Percentiles rank a stretch among this genome's conserved stretches.
These are phyloP conservation scores for Shinisaurus crocodilurus DNA, from an alignment of 2,113 vertebrate genomes.

Conservation along the genomic window DNA sequence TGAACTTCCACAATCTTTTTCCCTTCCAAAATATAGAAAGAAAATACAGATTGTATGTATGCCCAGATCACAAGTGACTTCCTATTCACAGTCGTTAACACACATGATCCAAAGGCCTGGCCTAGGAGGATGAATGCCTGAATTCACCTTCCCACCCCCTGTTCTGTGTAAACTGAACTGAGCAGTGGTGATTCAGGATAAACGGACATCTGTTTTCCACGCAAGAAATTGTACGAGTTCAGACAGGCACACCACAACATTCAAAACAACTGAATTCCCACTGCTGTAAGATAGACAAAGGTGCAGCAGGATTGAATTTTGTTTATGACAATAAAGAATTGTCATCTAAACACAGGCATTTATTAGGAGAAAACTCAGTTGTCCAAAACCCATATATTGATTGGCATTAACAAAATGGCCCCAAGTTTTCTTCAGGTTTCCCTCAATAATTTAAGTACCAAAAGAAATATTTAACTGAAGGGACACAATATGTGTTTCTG, in stretches of 20 bases:
- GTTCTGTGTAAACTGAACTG: not conserved
- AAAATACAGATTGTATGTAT: not conserved
- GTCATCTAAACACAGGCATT: not conserved
- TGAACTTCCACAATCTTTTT: not conserved
- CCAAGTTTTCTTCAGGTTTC: constrained; percentile 12
- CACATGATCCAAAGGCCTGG: not conserved
- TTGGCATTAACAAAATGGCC: not conserved
- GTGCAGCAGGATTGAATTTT: not conserved
- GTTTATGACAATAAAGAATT: not conserved
- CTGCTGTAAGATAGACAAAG: not conserved
- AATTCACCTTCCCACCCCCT: not conserved
- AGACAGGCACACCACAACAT: not conserved
- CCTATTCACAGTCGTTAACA: not conserved
- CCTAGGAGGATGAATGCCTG: not conserved
- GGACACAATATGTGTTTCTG: not conserved
- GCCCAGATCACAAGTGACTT: not conserved
- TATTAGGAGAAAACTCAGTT: not conserved
- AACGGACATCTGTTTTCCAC: not conserved
- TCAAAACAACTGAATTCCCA: not conserved
- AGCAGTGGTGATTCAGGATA: not conserved
- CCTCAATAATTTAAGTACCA: not conserved
- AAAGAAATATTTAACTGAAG: not conserved
- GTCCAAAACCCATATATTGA: not conserved
- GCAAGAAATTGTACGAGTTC: not conserved
- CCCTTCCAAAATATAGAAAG: not conserved